phyloP scores from a whole-genome alignment of 2,888 invertebrate species.

The Microctonus aethiopoides region DNA sequence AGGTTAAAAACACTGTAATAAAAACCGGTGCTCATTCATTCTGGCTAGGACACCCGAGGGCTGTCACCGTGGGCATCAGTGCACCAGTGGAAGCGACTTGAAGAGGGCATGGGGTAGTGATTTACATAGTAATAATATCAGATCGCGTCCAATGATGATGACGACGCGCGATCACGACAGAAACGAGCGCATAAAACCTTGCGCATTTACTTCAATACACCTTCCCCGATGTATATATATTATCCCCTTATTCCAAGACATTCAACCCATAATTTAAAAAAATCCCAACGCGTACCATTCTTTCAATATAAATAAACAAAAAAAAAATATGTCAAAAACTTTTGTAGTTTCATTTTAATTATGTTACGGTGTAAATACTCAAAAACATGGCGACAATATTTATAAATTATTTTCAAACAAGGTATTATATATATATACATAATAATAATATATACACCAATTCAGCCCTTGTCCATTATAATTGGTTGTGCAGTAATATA shows the following conservation, averaged over 20 bases:
- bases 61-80: conserved; percentile 66
- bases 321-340: not conserved
- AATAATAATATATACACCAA: not conserved
- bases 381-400: too few relatives aligned
- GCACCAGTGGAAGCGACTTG: conserved; percentile 33
- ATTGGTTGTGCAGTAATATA: conserved; percentile 26
- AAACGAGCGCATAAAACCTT: too few relatives aligned
- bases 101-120: conserved; percentile 56
- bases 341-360: too few relatives aligned
- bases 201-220: too few relatives aligned
- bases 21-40: conserved; percentile 63
- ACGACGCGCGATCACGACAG: not conserved
- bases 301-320: not conserved
- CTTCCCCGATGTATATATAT: too few relatives aligned
- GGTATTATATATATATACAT: too few relatives aligned
- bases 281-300: not conserved
- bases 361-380: too few relatives aligned
- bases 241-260: not conserved
- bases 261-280: conserved; percentile 26
- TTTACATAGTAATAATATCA: conserved; percentile 69
- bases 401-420: too few relatives aligned
- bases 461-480: conserved; percentile 26
- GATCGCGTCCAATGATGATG: conserved; percentile 43
- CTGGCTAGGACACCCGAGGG: conserved; percentile 60
- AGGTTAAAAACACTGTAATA: conserved; percentile 51